Conservation (phyloP, 1,140 invertebrate genomes). For the Nasonia vitripennis region DNA sequence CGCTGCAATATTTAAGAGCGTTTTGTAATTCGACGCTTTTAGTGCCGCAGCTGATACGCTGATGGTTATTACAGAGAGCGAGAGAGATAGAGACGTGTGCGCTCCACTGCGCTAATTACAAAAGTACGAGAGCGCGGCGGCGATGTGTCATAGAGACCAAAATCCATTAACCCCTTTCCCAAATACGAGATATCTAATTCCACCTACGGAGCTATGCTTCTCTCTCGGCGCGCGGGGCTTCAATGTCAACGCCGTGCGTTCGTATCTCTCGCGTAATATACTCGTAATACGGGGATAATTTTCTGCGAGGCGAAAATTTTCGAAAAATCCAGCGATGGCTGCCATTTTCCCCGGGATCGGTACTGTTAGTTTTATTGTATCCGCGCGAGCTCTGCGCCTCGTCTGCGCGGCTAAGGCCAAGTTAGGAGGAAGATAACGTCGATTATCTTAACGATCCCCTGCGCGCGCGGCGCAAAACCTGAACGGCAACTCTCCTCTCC, state of each 20-base stretch:
- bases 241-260: constrained; percentile 31
- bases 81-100: neutral
- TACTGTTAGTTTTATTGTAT: constrained; percentile 47
- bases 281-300: no score
- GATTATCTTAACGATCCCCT: constrained; percentile 75
- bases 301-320: neutral
- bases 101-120: no score
- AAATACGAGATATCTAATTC: constrained; percentile 17
- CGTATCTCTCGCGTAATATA: neutral
- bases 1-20: neutral
- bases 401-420: constrained; percentile 65
- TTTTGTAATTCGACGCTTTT: neutral
- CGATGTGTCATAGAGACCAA: neutral
- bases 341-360: neutral
- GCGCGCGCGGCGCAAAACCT: constrained; percentile 70
- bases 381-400: neutral
- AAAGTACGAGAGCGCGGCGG: neutral
- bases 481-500: constrained; percentile 68
- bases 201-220: constrained; percentile 11
- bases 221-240: neutral
- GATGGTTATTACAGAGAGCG: neutral
- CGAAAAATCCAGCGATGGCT: neutral
- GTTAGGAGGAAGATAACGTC: constrained; percentile 73
- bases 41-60: no score
- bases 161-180: constrained; percentile 36